phyloP scores from a whole-genome alignment of 2,797 vertebrate genomes.

The Coregonus ussuriensis region DNA sequence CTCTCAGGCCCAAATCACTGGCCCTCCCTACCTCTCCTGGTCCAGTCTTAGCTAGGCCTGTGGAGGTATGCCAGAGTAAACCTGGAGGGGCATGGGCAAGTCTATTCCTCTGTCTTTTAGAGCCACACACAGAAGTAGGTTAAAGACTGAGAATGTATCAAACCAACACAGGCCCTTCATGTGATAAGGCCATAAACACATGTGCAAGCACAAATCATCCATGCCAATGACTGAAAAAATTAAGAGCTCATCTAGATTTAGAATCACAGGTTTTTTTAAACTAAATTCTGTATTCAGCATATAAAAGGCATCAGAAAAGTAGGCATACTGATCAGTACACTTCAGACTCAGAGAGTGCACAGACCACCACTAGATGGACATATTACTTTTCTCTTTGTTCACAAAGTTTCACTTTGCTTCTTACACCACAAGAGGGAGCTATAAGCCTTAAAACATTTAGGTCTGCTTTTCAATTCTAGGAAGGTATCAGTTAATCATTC shows the following conservation, averaged over 20 bases:
- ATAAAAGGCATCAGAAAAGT: not conserved
- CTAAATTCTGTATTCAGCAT: not conserved
- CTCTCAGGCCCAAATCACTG: constrained; percentile 10
- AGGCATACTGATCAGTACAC: not conserved
- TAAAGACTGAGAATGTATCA: not conserved
- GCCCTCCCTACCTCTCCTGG: not conserved
- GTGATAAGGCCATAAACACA: not conserved
- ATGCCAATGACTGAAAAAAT: not conserved
- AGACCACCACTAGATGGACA: constrained; percentile 18
- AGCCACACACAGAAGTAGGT: not conserved
- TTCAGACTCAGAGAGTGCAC: not conserved
- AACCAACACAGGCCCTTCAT: not conserved
- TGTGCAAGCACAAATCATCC: not conserved
- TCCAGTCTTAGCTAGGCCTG: not conserved
- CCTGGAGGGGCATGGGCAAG: not conserved
- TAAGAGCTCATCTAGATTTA: not conserved
- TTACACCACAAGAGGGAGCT: constrained; percentile 66
- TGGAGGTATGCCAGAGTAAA: not conserved
- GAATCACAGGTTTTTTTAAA: not conserved
- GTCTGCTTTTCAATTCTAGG: not conserved
- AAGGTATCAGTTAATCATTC: constrained; percentile 7
- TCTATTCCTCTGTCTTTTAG: not conserved
- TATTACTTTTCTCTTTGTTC: not conserved
- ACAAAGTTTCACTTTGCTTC: not conserved
- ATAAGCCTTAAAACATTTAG: constrained; percentile 25